Percentiles rank a stretch among this genome's conserved stretches.
Evolutionary conservation across 2,113 vertebrate species (phyloP).

Genomic region (Megaceryle torquata): DNA sequence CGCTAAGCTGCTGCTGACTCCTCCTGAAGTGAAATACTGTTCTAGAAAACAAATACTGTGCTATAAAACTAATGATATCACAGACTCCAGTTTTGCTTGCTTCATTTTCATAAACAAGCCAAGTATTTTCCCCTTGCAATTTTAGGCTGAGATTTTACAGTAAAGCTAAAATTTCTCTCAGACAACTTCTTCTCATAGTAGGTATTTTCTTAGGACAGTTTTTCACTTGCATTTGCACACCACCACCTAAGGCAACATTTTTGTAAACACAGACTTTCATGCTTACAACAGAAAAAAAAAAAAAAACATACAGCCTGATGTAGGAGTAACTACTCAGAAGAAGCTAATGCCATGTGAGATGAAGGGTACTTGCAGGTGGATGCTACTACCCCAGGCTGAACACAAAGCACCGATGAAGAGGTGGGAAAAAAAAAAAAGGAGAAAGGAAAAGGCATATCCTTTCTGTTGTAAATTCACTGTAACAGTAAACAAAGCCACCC

Average conservation of each 20-base stretch:
- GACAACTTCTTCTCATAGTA: not conserved
- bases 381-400: not conserved
- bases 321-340: not conserved
- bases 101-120: not conserved
- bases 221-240: not conserved
- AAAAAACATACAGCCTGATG: not conserved
- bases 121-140: not conserved
- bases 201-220: not conserved
- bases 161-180: not conserved
- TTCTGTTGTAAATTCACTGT: not conserved
- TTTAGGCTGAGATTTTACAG: not conserved
- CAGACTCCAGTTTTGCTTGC: not conserved
- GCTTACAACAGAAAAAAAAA: not conserved
- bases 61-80: not conserved
- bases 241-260: not conserved
- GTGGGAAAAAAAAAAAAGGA: no score
- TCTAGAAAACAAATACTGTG: not conserved
- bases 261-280: not conserved
- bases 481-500: not conserved
- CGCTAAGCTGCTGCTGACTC: not conserved
- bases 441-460: not conserved
- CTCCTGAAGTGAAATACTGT: not conserved
- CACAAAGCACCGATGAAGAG: not conserved
- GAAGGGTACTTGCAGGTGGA: not conserved
- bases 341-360: not conserved